Base-by-base conservation (phyloP, 2,113 vertebrate genomes). In the Origma solitaria region DNA sequence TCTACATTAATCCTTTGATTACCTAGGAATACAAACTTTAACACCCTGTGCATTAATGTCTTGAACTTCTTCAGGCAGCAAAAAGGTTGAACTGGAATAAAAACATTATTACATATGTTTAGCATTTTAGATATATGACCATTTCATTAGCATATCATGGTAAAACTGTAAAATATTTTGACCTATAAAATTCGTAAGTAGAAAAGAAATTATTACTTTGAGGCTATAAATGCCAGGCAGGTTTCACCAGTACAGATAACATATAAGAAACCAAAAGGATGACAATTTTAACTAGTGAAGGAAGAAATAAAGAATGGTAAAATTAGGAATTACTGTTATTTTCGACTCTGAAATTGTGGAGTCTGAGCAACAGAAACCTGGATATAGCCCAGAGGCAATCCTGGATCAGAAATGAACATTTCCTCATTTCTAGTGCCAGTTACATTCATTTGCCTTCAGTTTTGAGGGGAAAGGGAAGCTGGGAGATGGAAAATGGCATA, bases 401-500 rank as follows among this genome's bases (percentile, higher is more conserved):
- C 91, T 98, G 94, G 80, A 82, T 97, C 85, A 88, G 82, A 95
- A 97, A 83, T 50, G 24, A 97, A 82, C 50, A 92, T 95, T 96
- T 97, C 91, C 96, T 92, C 79, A 89, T 94, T 96, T 89, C 68
- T 95, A 92, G 77, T 96, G 92, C 92, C 89, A 97, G 92, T 97
- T 97, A 84, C 57, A 91, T 91, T 95, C 76, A 90, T 90, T 72
- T 78, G 35, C 80, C 79, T 98, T 96, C 50, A 93, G 49, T 95
- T 97, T 91, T 25, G 15, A 40, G 68, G 81, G 51, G 42, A 85
- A 50, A 35, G 38, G 50, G 57, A 65, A 35, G 7, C 16, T 42
- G 15, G 15, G 19, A 86, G 3, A 2, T 10, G 3, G 13, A 47
- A 68, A 81, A 73, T 10, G 82, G 3, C 13, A 45, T 11, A 3